Evolutionary conservation across 2,113 vertebrate genomes (phyloP).

Genomic region (Myotis brandtii): DNA sequence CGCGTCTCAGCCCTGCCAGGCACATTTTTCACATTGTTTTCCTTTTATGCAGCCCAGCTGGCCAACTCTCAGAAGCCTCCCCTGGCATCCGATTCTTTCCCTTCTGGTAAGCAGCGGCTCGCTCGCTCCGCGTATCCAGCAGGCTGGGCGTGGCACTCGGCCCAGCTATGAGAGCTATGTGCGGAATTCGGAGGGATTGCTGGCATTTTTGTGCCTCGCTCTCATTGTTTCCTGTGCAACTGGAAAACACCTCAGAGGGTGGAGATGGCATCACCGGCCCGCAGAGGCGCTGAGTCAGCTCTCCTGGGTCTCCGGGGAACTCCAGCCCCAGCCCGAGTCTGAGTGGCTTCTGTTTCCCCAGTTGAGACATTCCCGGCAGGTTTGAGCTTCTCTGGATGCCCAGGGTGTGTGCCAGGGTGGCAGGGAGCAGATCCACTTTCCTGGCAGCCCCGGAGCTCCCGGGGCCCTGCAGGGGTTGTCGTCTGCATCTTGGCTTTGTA

Average conservation of each 20-base stretch:
- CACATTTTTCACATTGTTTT: conserved; percentile 15
- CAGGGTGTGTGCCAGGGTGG: fast-evolving
- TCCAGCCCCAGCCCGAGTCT: not conserved
- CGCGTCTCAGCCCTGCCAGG: not conserved
- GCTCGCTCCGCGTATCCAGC: not conserved
- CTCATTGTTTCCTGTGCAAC: conserved; percentile 66
- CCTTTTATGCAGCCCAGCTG: not conserved
- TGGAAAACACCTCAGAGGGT: not conserved
- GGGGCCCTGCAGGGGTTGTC: not conserved
- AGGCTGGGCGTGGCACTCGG: conserved; percentile 59
- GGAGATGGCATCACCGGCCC: not conserved
- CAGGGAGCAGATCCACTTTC: conserved; percentile 13
- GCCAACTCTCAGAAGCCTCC: not conserved
- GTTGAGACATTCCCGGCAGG: not conserved
- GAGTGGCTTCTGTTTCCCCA: not conserved
- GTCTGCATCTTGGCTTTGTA: not conserved
- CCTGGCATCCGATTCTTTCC: not conserved
- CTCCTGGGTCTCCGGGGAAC: not conserved
- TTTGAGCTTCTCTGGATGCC: not conserved
- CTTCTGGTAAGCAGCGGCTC: not conserved
- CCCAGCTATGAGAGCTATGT: conserved; percentile 81
- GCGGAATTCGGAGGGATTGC: conserved; percentile 75
- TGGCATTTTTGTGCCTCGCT: conserved; percentile 55
- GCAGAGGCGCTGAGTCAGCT: not conserved
- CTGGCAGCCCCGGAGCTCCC: not conserved